Base-by-base conservation (phyloP, 64 coral and sea anemone genomes). In the Montipora capricornis region DNA sequence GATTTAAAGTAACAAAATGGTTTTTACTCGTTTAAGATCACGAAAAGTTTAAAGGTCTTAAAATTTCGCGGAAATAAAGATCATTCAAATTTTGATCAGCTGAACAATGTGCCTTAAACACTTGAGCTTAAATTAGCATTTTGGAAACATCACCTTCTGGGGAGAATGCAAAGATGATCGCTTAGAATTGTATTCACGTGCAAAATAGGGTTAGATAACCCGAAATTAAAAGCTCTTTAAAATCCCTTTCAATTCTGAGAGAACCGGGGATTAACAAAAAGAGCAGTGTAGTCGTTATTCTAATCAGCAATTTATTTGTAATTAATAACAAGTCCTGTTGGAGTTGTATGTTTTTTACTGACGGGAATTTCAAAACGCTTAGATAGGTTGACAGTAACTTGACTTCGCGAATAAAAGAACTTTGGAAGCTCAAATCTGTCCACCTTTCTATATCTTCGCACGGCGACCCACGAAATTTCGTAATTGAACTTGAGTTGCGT, bases 231-330 rank as follows among this genome's bases (percentile, higher is more conserved):
- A 49, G 45, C 4, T 16, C 4, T 1, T 19, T 49, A 49, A 49
- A 76, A 74, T 6, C 5, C 26, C 5, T 13, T 76, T 76, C 44
- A 37, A 49, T 78, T 78, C 16, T 78, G 45, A 7, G 17, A 85
- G 45, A 49, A 7, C 20, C 47, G 16, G 20, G 60, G 60, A n/a
- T 70, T 51, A n/a, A 70, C 68, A 71, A 70, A 71, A 47, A 48
- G 66, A 16, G 20, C 44, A 70, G 45, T 85, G 62, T 49, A 71
- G 46, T 85, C 82, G 64, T 85, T 85, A 70, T 85, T 69, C n/a
- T 70, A 69, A 85, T 85, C 82, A 85, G 60, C 66, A 85, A 85
- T 85, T 85, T 85, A 85, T 85, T 85, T 68, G 82, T 49, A 85
- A 85, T 85, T 85, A 85, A 85, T 85, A 85, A 47, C 82, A 11